These are phyloP conservation scores for Drosophila simulans DNA, from an alignment of 1,140 invertebrate species.

Conservation along the genomic window DNA sequence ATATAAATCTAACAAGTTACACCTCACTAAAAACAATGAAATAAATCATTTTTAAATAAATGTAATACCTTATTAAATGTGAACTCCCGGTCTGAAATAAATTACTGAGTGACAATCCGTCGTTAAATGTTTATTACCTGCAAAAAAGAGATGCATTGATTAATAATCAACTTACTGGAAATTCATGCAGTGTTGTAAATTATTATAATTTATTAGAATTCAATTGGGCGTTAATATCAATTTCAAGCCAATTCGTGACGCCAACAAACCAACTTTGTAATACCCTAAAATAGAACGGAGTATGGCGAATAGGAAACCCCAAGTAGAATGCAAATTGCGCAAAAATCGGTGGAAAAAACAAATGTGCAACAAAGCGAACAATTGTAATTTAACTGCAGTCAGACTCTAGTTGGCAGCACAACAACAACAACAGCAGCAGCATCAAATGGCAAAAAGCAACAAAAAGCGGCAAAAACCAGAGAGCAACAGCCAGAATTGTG, in stretches of 20 bases:
- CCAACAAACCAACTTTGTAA: neutral
- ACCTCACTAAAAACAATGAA: neutral
- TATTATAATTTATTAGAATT: too few relatives aligned
- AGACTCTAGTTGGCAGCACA: constrained; percentile 73
- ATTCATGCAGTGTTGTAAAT: too few relatives aligned
- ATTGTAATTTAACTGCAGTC: constrained; percentile 83
- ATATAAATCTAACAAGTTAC: too few relatives aligned
- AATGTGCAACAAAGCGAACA: constrained; percentile 79
- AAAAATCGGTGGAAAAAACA: constrained; percentile 56
- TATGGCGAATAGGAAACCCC: constrained; percentile 16
- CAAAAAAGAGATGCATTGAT: constrained; percentile 7
- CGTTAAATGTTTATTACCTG: constrained; percentile 16
- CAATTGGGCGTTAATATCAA: neutral
- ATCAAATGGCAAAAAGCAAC: constrained; percentile 24
- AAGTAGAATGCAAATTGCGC: constrained; percentile 21
- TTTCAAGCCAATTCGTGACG: neutral
- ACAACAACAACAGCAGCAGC: constrained; percentile 30
- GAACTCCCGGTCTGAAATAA: neutral
- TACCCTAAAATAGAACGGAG: neutral
- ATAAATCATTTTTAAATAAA: neutral
- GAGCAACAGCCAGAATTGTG: constrained; percentile 56
- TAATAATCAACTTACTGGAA: neutral
- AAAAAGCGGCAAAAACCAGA: constrained; percentile 9
- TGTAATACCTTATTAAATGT: neutral
- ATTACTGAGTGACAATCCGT: neutral